Percentiles rank a stretch among this genome's conserved stretches.
phyloP scores from a whole-genome alignment of 2,888 invertebrate genomes.

The Thalpophila matura region DNA sequence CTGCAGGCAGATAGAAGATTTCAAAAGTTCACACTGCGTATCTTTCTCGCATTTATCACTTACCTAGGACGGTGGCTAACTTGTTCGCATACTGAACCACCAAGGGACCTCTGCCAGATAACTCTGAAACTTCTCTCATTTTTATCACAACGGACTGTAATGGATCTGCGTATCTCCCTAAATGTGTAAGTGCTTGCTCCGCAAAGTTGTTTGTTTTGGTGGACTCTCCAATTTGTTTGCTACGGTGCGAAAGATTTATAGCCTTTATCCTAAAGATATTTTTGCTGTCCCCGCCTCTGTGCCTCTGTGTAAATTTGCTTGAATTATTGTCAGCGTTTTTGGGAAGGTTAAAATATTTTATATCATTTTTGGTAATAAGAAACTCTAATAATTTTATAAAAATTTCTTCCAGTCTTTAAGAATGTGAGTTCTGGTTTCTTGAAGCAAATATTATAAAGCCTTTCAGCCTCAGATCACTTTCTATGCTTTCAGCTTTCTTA shows the following conservation, averaged over 20 bases:
- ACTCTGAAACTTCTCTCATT: slow-evolving; percentile 41
- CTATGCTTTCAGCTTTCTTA: slow-evolving; percentile 2
- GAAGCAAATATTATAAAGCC: background rate
- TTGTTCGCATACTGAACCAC: background rate
- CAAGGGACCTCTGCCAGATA: slow-evolving; percentile 35
- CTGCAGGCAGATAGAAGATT: no score
- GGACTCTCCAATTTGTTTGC: slow-evolving; percentile 46
- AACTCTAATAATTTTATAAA: background rate
- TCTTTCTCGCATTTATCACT: background rate
- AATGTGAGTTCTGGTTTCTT: slow-evolving; percentile 1
- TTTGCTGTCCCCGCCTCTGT: slow-evolving; percentile 14
- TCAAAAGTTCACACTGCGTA: no score
- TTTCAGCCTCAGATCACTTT: no score
- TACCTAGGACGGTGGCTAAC: background rate
- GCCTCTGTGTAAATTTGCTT: slow-evolving; percentile 36
- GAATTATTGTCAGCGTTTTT: slow-evolving; percentile 20
- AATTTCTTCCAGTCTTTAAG: background rate
- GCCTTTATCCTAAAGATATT: slow-evolving; percentile 38
- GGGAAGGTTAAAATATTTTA: background rate
- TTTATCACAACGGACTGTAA: slow-evolving; percentile 51
- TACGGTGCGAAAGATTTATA: slow-evolving; percentile 49
- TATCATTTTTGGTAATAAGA: background rate
- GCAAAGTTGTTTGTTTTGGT: slow-evolving; percentile 50
- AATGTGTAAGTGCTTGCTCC: slow-evolving; percentile 49
- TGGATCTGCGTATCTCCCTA: slow-evolving; percentile 46